Conservation (phyloP, 1,140 invertebrate genomes). For the Amyelois transitella region DNA sequence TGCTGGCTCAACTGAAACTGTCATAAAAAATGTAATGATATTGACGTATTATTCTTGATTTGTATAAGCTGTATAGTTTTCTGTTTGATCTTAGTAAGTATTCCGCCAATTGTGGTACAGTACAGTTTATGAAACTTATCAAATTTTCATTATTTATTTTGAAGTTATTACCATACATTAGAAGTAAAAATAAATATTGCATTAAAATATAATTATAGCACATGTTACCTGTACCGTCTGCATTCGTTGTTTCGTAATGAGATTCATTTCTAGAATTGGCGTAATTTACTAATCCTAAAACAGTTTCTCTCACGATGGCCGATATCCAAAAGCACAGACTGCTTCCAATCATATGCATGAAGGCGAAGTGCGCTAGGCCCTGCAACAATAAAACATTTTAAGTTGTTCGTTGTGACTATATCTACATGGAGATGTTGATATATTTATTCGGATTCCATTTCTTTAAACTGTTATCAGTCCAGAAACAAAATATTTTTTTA, state of each 20-base stretch:
- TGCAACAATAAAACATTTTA: slow-evolving; percentile 27
- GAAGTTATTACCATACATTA: too few relatives aligned
- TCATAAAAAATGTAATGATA: neutral
- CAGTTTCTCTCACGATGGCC: slow-evolving; percentile 82
- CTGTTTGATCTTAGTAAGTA: too few relatives aligned
- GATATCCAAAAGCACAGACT: slow-evolving; percentile 84
- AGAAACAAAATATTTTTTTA: too few relatives aligned
- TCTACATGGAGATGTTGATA: too few relatives aligned
- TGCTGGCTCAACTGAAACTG: neutral
- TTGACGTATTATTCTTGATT: neutral
- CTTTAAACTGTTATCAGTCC: too few relatives aligned
- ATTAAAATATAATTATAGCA: neutral
- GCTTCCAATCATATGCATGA: slow-evolving; percentile 84
- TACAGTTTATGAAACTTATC: too few relatives aligned
- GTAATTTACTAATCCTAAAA: slow-evolving; percentile 74
- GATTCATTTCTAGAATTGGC: slow-evolving; percentile 34
- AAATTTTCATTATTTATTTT: too few relatives aligned
- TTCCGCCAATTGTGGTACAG: too few relatives aligned
- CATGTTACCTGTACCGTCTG: neutral
- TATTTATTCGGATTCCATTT: too few relatives aligned
- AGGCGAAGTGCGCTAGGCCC: slow-evolving; percentile 78
- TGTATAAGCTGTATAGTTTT: too few relatives aligned
- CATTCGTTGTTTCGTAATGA: neutral
- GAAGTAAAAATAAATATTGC: neutral
- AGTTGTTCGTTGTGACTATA: too few relatives aligned